Evolutionary conservation across 2,888 invertebrate genomes (phyloP).

Genomic region (Drymonia ruficornis): DNA sequence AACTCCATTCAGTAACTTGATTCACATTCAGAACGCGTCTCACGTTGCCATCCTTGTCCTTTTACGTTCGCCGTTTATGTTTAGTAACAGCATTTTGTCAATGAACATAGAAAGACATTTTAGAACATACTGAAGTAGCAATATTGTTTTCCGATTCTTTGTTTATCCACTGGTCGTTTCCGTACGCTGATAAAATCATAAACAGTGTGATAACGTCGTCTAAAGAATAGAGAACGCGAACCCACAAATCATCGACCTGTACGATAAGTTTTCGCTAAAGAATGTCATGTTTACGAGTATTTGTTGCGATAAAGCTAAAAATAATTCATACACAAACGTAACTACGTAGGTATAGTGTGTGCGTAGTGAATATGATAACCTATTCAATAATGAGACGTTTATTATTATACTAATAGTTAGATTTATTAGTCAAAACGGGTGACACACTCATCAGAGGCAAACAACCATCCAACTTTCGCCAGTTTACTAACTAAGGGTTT

Average conservation of each 20-base stretch:
- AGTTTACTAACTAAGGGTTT: no score
- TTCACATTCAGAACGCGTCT: no score
- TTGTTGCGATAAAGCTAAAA: not conserved
- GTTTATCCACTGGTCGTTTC: not conserved
- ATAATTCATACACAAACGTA: not conserved
- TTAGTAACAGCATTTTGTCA: not conserved
- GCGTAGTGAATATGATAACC: not conserved
- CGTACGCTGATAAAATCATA: not conserved
- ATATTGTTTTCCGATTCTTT: constrained; percentile 1
- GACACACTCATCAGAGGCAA: no score
- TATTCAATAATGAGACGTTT: not conserved
- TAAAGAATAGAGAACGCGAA: not conserved
- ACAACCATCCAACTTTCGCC: no score
- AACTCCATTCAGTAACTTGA: no score
- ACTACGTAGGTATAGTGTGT: no score
- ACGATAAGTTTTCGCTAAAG: not conserved
- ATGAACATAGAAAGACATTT: not conserved
- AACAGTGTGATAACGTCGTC: not conserved
- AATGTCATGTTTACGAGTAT: not conserved
- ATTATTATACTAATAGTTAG: no score
- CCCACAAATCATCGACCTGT: not conserved
- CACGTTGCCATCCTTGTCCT: no score
- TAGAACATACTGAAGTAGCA: not conserved
- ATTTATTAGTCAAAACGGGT: no score
- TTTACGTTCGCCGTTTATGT: not conserved